Evolutionary conservation across 2,888 invertebrate genomes (phyloP).

Genomic region (Cyaniris semiargus): DNA sequence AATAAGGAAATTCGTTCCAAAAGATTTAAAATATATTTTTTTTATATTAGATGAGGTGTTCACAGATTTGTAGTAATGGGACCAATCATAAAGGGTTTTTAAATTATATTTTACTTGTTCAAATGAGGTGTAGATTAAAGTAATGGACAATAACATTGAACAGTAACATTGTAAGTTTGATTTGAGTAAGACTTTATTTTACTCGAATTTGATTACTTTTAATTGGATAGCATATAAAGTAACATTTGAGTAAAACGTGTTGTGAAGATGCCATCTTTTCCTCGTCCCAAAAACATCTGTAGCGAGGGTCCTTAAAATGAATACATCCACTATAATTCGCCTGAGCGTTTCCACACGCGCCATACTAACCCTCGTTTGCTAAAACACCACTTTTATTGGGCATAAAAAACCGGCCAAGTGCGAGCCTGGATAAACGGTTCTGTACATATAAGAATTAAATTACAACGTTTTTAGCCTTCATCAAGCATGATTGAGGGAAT

Average conservation of each 20-base stretch:
- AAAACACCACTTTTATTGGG: conserved; percentile 37
- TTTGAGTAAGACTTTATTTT: too few relatives aligned
- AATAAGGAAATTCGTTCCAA: too few relatives aligned
- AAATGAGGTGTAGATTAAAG: too few relatives aligned
- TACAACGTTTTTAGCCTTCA: background rate
- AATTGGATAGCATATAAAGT: background rate
- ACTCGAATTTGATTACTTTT: too few relatives aligned
- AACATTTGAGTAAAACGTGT: background rate
- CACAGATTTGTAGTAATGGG: too few relatives aligned
- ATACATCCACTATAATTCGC: conserved; percentile 25
- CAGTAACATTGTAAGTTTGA: too few relatives aligned
- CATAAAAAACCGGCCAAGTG: conserved; percentile 39
- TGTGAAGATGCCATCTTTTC: background rate
- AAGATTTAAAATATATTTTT: too few relatives aligned
- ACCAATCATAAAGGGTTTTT: too few relatives aligned
- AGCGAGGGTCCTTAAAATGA: background rate
- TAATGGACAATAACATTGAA: too few relatives aligned
- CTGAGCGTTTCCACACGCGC: conserved; percentile 15
- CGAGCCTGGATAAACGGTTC: background rate
- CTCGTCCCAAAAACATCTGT: conserved; percentile 6
- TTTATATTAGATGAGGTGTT: too few relatives aligned
- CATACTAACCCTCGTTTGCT: conserved; percentile 28
- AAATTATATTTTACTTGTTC: too few relatives aligned
- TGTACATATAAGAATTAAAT: background rate
- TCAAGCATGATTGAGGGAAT: background rate